phyloP scores from a whole-genome alignment of 2,888 invertebrate genomes.

The Helicoverpa assulta region DNA sequence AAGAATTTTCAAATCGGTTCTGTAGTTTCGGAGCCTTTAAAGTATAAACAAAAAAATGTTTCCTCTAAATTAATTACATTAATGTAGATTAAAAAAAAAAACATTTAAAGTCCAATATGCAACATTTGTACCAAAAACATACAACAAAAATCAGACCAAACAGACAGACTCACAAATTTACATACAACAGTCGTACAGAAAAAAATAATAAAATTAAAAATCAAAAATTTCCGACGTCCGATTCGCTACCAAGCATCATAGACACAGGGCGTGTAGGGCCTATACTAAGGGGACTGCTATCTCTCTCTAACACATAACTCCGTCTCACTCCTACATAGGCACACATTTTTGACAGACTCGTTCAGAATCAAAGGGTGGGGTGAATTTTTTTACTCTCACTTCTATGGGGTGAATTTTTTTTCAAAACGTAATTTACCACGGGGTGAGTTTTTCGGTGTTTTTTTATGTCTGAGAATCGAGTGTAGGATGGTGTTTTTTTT shows the following conservation, averaged over 20 bases:
- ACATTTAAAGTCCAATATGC: too few species aligned
- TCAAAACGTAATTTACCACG: conserved; percentile 21
- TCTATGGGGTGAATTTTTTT: conserved; percentile 34
- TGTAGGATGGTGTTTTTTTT: conserved; percentile 4
- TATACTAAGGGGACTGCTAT: conserved; percentile 61
- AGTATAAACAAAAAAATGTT: too few species aligned
- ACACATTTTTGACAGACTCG: conserved; percentile 51
- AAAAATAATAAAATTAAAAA: background rate
- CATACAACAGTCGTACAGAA: conserved; percentile 13
- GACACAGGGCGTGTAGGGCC: conserved; percentile 47
- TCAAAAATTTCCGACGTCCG: conserved; percentile 22
- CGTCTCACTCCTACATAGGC: conserved; percentile 63
- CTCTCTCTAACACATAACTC: conserved; percentile 55
- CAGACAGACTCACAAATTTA: conserved; percentile 8
- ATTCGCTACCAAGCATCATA: conserved; percentile 41
- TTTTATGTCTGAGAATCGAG: conserved; percentile 18
- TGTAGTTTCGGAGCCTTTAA: too few species aligned
- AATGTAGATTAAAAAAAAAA: too few species aligned
- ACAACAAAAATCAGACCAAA: background rate
- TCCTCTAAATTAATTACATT: too few species aligned
- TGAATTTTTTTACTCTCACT: conserved; percentile 28
- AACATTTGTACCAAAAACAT: background rate
- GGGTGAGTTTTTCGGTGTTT: conserved; percentile 19
- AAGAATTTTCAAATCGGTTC: too few species aligned
- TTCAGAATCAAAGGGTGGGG: conserved; percentile 36